Percentiles rank a stretch among this genome's conserved stretches.
Evolutionary conservation across 2,888 invertebrate species (phyloP).

Genomic region (Pedicia rivosa): DNA sequence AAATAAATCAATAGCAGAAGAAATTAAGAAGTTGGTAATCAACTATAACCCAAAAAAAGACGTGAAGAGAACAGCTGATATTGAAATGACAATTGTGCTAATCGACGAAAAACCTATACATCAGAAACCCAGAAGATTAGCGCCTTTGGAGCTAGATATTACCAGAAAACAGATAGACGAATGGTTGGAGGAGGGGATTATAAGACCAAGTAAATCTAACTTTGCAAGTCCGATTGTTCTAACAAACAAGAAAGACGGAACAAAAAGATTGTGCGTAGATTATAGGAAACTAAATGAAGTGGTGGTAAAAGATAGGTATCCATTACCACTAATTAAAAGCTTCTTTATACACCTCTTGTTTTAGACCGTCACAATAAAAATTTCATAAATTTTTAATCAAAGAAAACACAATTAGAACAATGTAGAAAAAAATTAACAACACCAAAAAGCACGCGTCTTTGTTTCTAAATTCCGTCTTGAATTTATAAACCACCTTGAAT

Average conservation of each 20-base stretch:
- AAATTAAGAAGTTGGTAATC: background rate
- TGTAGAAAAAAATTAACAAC: too few relatives aligned
- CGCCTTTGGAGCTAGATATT: conserved; percentile 12
- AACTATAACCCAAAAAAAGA: background rate
- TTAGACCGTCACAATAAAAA: too few relatives aligned
- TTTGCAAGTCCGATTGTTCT: conserved; percentile 15
- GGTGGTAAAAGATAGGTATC: conserved; percentile 18
- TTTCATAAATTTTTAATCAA: too few relatives aligned
- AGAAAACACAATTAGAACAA: too few relatives aligned
- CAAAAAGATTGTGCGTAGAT: conserved; percentile 19
- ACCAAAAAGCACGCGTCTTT: too few relatives aligned
- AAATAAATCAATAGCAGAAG: too few relatives aligned
- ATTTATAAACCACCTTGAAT: too few relatives aligned
- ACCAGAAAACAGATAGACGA: conserved; percentile 16
- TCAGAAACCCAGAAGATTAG: conserved; percentile 15
- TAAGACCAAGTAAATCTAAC: conserved; percentile 17
- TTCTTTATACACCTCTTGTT: too few relatives aligned
- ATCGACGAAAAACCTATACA: conserved; percentile 17
- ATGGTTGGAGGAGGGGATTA: conserved; percentile 18
- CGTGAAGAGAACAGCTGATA: background rate
- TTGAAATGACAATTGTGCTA: conserved; percentile 17
- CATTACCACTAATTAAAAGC: conserved; percentile 23
- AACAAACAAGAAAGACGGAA: conserved; percentile 12
- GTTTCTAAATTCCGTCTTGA: too few relatives aligned
- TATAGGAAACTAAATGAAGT: conserved; percentile 21